Conservation (phyloP, 2,797 vertebrate species). For the Lophotriccus pileatus region DNA sequence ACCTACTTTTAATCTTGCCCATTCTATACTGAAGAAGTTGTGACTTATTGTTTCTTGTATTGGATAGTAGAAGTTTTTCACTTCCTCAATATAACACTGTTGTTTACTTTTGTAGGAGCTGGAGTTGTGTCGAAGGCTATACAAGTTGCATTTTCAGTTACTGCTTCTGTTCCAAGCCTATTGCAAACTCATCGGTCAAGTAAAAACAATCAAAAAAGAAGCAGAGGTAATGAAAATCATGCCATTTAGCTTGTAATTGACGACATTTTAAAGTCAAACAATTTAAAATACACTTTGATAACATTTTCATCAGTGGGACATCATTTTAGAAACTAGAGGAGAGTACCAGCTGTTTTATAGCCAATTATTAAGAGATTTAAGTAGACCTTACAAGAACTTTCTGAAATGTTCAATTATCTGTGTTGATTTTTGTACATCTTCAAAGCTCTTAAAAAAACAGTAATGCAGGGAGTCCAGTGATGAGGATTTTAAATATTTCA, state of each 20-base stretch:
- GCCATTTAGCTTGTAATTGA: not conserved
- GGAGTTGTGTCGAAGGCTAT: constrained; percentile 94
- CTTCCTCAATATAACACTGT: not conserved
- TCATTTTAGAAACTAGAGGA: constrained; percentile 9
- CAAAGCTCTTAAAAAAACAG: not conserved
- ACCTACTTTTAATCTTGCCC: constrained; percentile 44
- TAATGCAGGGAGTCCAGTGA: not conserved
- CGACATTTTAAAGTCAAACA: constrained; percentile 20
- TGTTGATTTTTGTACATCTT: constrained; percentile 19
- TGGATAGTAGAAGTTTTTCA: not conserved
- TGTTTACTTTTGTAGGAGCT: constrained; percentile 83
- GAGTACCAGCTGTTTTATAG: not conserved
- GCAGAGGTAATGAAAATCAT: constrained; percentile 83
- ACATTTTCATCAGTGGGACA: not conserved
- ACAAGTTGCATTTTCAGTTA: constrained; percentile 97
- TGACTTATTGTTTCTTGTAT: constrained; percentile 7
- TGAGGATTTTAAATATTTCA: not conserved
- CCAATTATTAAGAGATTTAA: not conserved
- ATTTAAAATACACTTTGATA: not conserved
- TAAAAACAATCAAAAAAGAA: constrained; percentile 93
- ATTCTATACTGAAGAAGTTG: constrained; percentile 35
- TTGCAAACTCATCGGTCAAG: constrained; percentile 93
- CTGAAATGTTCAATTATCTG: not conserved
- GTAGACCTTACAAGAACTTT: not conserved
- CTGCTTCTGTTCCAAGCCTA: constrained; percentile 98